Evolutionary conservation across 1,140 invertebrate species (phyloP), one percentile per base, ranked within the genome.

Genomic region (Atopsyche davidsoni): DNA sequence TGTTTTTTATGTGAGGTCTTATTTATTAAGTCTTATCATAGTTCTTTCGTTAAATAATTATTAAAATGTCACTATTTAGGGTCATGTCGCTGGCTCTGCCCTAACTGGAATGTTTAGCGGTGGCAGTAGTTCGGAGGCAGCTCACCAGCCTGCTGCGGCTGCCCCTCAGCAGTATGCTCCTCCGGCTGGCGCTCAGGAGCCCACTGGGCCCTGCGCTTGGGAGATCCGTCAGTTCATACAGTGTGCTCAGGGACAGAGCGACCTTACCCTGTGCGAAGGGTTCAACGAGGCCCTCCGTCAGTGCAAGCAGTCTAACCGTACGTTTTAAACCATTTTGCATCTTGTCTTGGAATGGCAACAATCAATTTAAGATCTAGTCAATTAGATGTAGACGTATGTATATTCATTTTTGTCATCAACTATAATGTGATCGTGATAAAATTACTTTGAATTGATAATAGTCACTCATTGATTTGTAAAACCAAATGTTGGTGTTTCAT

Each of bases 271-370:
- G 1, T 96, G 92, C 64, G 84, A 92, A 60, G 92, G 91, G 35
- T 96, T 96, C 69, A 95, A 94, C 66, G 89, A 95, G 70, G 91
- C 89, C 46, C 75, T 96, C 51, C 83, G 89, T 59, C 89, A 94
- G 66, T 96, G 92, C 85, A 89, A 89, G 76, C 57, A 76, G 40
- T 64, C 66, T 59, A 71, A 74, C 59, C 69, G 67, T 54, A 58
- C 40, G 57, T 72, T 21, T 70, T 72, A 67, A 51, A 31, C 28
- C 13, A 14, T 28, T 28, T 24, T 44, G 31, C 31, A 34, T 4
- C 16, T n/a, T n/a, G n/a, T n/a, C n/a, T n/a, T n/a, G n/a, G n/a
- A n/a, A n/a, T n/a, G n/a, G n/a, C n/a, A n/a, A n/a, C n/a, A n/a
- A n/a, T n/a, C n/a, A n/a, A n/a, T n/a, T n/a, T n/a, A n/a, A n/a